phyloP scores from a whole-genome alignment of 2,113 vertebrate species.

The Chionodraco myersi region DNA sequence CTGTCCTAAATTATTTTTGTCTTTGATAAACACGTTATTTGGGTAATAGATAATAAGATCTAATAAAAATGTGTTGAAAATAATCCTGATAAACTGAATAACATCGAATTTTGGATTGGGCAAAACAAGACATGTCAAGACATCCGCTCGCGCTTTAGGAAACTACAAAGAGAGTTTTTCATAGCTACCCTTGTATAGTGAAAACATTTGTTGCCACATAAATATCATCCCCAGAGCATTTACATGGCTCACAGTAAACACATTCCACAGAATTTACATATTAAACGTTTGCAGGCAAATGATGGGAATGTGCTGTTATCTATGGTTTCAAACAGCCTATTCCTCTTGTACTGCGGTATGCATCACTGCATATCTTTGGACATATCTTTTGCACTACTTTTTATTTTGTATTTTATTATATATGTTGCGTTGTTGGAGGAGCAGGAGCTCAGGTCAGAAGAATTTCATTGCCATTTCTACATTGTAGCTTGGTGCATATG shows the following conservation, averaged over 20 bases:
- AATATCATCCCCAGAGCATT: background rate
- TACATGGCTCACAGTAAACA: background rate
- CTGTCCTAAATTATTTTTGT: too few species aligned
- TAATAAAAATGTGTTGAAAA: too few species aligned
- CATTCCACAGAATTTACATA: conserved; percentile 17
- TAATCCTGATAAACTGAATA: too few species aligned
- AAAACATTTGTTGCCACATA: background rate
- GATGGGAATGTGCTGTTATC: background rate
- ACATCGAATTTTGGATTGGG: too few species aligned
- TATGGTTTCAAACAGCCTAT: background rate
- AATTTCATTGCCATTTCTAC: too few species aligned
- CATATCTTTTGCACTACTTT: background rate
- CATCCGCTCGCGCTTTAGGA: background rate
- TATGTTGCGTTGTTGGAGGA: too few species aligned
- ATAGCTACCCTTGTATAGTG: background rate
- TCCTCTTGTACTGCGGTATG: background rate
- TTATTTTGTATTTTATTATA: too few species aligned
- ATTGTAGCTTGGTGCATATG: too few species aligned
- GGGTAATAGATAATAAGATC: too few species aligned
- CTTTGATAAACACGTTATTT: too few species aligned
- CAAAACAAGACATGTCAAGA: background rate
- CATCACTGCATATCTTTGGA: background rate
- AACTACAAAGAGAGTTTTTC: too few species aligned
- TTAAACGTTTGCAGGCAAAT: conserved; percentile 10
- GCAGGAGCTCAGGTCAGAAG: too few species aligned